Conservation (phyloP, 1,140 invertebrate species). For the Metopolophium dirhodum region DNA sequence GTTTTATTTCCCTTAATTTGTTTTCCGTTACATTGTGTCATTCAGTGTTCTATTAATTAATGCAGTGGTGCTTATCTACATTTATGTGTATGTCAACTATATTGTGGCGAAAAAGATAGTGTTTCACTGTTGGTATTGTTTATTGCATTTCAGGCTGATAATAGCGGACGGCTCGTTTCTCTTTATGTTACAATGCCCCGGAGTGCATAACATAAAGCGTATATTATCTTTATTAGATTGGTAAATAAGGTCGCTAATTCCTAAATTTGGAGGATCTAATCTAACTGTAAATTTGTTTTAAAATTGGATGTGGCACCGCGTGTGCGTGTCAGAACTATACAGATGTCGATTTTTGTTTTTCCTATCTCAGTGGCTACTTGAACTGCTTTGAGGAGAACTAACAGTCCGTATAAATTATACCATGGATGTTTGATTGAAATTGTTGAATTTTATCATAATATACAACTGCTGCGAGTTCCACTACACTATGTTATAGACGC, state of each 20-base stretch:
- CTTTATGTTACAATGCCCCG: background rate
- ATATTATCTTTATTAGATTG: background rate
- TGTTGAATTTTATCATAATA: too few species aligned
- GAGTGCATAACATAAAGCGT: background rate
- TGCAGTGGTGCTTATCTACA: background rate
- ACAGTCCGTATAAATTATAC: background rate
- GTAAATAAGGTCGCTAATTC: background rate
- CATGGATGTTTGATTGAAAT: too few species aligned
- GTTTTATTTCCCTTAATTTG: slow-evolving; percentile 11
- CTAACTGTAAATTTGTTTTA: background rate
- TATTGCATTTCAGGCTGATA: background rate
- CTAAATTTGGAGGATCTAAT: background rate
- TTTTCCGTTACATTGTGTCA: background rate
- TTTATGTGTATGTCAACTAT: background rate
- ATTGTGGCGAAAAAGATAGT: background rate
- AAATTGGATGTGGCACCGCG: background rate
- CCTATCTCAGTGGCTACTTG: background rate
- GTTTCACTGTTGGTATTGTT: background rate
- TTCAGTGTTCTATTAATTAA: background rate
- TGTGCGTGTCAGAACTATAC: background rate
- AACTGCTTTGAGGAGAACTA: background rate
- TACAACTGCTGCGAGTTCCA: too few species aligned
- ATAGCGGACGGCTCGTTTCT: background rate
- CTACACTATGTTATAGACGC: background rate
- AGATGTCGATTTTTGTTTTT: background rate